These are phyloP conservation scores for Dallia pectoralis DNA, from an alignment of 2,797 vertebrate species.

Conservation along the genomic window DNA sequence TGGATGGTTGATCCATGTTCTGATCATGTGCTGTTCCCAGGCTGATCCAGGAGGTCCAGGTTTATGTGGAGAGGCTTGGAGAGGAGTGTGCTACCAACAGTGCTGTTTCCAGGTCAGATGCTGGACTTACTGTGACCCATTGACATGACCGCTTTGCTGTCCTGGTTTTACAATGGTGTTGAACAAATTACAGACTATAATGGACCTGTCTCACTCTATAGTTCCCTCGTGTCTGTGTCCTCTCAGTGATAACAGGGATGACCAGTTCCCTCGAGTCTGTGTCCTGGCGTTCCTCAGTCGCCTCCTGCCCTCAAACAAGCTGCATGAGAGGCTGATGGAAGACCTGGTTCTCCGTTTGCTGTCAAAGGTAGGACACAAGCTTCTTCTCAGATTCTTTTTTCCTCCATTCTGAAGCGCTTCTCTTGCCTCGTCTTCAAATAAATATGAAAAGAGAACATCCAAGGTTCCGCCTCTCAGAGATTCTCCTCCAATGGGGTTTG, in stretches of 20 bases:
- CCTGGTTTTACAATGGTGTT: no score
- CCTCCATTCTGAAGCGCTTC: not conserved
- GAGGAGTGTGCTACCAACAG: slow-evolving; percentile 79
- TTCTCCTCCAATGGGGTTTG: not conserved
- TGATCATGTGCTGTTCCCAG: slow-evolving; percentile 61
- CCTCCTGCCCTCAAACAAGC: slow-evolving; percentile 74
- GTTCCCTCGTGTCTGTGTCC: slow-evolving; percentile 23
- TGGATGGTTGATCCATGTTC: not conserved
- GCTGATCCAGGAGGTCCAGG: slow-evolving; percentile 86
- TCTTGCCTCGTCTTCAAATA: not conserved
- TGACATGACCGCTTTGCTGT: not conserved
- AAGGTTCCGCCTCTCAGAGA: not conserved
- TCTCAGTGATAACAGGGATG: slow-evolving; percentile 84
- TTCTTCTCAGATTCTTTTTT: not conserved
- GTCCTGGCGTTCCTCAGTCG: slow-evolving; percentile 83
- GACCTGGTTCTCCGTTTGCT: slow-evolving; percentile 80
- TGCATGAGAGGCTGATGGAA: slow-evolving; percentile 81
- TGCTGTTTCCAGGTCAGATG: slow-evolving; percentile 74
- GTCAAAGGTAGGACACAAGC: slow-evolving; percentile 75
- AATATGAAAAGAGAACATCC: not conserved
- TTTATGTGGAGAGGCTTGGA: slow-evolving; percentile 85
- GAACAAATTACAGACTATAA: not conserved
- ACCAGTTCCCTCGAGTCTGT: slow-evolving; percentile 85
- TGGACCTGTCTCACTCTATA: not conserved
- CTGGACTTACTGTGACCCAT: not conserved